These are phyloP conservation scores for Calliopum simillimum DNA, from an alignment of 2,888 invertebrate species.

Conservation along the genomic window DNA sequence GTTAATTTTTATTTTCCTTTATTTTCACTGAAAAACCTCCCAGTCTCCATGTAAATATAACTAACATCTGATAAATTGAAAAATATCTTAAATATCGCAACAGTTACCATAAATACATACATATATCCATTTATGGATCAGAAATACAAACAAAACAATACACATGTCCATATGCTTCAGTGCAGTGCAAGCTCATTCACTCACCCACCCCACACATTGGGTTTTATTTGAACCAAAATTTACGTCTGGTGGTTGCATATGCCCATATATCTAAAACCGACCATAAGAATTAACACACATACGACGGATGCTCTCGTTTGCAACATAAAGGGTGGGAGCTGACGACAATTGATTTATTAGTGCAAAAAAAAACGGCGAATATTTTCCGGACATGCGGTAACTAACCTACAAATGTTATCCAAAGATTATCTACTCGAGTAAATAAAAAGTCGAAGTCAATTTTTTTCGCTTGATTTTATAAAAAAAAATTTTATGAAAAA, in stretches of 20 bases:
- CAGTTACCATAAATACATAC: constrained; percentile 36
- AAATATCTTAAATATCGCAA: constrained; percentile 60
- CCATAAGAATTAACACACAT: constrained; percentile 48
- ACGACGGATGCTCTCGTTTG: constrained; percentile 46
- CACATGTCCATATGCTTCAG: constrained; percentile 32
- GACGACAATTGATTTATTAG: constrained; percentile 25
- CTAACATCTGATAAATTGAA: constrained; percentile 61
- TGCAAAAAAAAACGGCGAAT: constrained; percentile 14
- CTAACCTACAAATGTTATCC: constrained; percentile 26
- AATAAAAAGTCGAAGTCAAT: constrained; percentile 51
- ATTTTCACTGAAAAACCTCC: too few species aligned
- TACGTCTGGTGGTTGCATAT: constrained; percentile 26
- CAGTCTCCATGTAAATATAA: too few species aligned
- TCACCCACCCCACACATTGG: too few species aligned
- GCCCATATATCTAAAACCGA: constrained; percentile 56
- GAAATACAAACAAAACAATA: constrained; percentile 3
- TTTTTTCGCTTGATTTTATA: constrained; percentile 4
- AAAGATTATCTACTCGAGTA: constrained; percentile 53
- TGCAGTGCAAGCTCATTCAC: background rate
- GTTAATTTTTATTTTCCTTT: too few species aligned
- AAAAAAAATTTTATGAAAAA: background rate
- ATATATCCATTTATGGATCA: constrained; percentile 3
- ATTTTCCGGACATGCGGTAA: too few species aligned
- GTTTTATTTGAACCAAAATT: background rate
- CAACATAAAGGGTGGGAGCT: background rate